Percentiles rank a stretch among this genome's conserved stretches.
Evolutionary conservation across 1,140 invertebrate species (phyloP).

Genomic region (Cephus cinctus): DNA sequence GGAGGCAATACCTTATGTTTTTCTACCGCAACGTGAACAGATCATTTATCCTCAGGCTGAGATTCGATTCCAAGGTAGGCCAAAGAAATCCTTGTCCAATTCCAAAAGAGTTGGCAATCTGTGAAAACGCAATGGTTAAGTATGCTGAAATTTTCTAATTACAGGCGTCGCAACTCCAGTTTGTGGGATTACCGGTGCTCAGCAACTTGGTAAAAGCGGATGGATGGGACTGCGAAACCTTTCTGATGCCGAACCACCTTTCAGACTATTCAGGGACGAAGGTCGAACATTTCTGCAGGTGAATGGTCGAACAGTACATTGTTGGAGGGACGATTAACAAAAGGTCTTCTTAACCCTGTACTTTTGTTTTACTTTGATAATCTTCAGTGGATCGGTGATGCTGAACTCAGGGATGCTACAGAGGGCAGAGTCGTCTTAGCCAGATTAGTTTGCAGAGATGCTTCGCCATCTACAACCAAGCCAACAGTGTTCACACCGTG

Average conservation of each 20-base stretch:
- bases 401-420: slow-evolving; percentile 68
- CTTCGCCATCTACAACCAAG: slow-evolving; percentile 56
- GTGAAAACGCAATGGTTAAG: no score
- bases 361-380: neutral
- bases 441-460: slow-evolving; percentile 76
- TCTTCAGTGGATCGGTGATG: slow-evolving; percentile 79
- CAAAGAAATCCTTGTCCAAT: no score
- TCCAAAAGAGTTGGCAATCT: neutral
- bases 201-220: slow-evolving; percentile 73
- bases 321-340: no score
- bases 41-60: slow-evolving; percentile 84
- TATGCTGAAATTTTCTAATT: slow-evolving; percentile 21
- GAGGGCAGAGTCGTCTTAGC: slow-evolving; percentile 78
- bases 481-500: slow-evolving; percentile 75
- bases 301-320: slow-evolving; percentile 25
- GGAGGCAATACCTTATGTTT: slow-evolving; percentile 82
- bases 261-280: slow-evolving; percentile 76
- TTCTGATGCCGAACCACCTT: slow-evolving; percentile 74
- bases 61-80: slow-evolving; percentile 77
- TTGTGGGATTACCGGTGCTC: slow-evolving; percentile 81
- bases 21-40: slow-evolving; percentile 78
- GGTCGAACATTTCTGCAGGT: slow-evolving; percentile 78
- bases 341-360: no score
- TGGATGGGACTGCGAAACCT: slow-evolving; percentile 76
- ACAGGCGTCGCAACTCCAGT: slow-evolving; percentile 75